Conservation (phyloP, 2,888 invertebrate species). For the Acronicta leporina region DNA sequence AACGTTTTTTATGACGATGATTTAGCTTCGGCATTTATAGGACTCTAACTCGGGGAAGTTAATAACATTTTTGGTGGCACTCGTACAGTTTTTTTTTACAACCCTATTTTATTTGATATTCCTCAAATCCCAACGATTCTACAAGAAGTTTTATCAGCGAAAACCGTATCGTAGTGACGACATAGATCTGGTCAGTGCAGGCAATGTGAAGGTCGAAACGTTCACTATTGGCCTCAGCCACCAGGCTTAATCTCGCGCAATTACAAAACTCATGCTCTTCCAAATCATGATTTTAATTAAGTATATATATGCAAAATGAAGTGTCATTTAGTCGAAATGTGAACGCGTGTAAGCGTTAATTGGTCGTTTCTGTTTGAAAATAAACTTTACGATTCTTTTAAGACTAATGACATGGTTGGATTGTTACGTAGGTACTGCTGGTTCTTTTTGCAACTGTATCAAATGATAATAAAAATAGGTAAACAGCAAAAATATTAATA, state of each 20-base stretch:
- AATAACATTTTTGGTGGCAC: too few species aligned
- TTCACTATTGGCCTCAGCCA: constrained; percentile 74
- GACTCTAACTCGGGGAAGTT: too few species aligned
- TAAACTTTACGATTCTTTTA: constrained; percentile 25
- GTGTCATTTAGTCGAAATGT: constrained; percentile 30
- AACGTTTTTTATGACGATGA: too few species aligned
- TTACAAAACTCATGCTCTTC: constrained; percentile 47
- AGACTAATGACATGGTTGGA: constrained; percentile 14
- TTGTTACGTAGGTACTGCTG: constrained; percentile 5
- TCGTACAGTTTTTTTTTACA: not conserved
- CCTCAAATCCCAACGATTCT: constrained; percentile 52
- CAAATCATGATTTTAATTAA: constrained; percentile 1
- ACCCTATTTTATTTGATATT: constrained; percentile 55
- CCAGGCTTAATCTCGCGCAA: constrained; percentile 52
- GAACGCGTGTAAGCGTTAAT: constrained; percentile 28
- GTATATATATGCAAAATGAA: constrained; percentile 10
- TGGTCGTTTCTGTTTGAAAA: constrained; percentile 29
- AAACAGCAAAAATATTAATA: too few species aligned
- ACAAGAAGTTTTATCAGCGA: constrained; percentile 47
- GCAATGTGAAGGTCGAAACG: constrained; percentile 82
- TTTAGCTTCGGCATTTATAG: too few species aligned
- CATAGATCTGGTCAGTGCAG: constrained; percentile 65
- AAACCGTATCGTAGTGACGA: constrained; percentile 69
- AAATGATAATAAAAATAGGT: not conserved
- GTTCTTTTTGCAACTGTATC: not conserved